A percentile compares a stretch with the other conserved stretches of the same genome.
Evolutionary conservation across 2,888 invertebrate species (phyloP).

Genomic region (Tetropium fuscum): DNA sequence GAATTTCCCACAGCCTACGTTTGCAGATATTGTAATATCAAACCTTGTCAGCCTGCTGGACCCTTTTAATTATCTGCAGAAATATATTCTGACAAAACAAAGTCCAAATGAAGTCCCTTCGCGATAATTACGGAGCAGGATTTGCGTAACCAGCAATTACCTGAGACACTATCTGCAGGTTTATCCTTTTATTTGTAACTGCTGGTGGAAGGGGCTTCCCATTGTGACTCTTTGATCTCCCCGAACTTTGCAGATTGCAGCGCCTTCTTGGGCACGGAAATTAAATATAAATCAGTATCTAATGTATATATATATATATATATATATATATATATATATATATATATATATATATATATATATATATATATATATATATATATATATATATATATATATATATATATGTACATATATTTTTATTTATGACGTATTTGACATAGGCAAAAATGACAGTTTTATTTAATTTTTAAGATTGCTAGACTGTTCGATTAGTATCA

Average conservation of each 20-base stretch:
- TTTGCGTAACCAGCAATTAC: conserved; percentile 10
- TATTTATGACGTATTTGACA: too few relatives aligned
- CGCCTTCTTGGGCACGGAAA: too few relatives aligned
- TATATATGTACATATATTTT: too few relatives aligned
- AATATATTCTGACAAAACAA: conserved; percentile 28
- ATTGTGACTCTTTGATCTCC: neutral
- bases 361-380: too few relatives aligned
- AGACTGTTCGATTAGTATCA: too few relatives aligned
- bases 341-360: too few relatives aligned
- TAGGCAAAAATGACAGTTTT: too few relatives aligned
- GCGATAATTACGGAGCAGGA: neutral
- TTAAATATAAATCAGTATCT: too few relatives aligned
- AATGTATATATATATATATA: too few relatives aligned
- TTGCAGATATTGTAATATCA: conserved; percentile 7
- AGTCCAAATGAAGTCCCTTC: conserved; percentile 5
- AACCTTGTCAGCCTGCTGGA: conserved; percentile 7
- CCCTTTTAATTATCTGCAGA: conserved; percentile 27
- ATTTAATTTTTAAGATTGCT: too few relatives aligned
- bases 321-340: too few relatives aligned
- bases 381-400: too few relatives aligned
- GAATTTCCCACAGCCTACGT: conserved; percentile 1
- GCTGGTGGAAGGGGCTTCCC: neutral
- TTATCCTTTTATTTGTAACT: neutral
- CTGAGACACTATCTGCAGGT: conserved; percentile 4
- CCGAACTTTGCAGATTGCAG: neutral